A percentile compares a stretch with the other conserved stretches of the same genome.
Conservation (phyloP, 2,888 invertebrate genomes). For the Hirudinaria manillensis region DNA sequence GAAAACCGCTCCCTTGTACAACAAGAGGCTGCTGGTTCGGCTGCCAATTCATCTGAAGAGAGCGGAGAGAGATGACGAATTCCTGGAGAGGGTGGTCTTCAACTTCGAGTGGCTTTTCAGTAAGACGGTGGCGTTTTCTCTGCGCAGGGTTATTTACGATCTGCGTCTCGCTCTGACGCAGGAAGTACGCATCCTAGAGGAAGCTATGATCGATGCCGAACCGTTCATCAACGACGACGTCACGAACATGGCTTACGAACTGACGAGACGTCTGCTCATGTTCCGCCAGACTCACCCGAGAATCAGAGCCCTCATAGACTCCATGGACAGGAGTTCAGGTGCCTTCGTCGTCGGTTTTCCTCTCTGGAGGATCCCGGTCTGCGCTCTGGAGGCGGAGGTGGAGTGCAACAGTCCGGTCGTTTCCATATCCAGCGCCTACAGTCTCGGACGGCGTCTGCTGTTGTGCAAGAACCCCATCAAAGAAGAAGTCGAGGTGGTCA, state of each 20-base stretch:
- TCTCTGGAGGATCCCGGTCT: background rate
- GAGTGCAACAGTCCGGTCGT: background rate
- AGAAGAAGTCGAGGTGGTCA: constrained; percentile 44
- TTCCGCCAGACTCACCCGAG: constrained; percentile 47
- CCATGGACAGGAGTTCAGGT: constrained; percentile 44
- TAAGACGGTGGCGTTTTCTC: constrained; percentile 50
- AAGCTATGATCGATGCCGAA: constrained; percentile 47
- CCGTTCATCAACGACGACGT: constrained; percentile 45
- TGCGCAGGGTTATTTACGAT: constrained; percentile 49
- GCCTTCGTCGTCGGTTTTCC: constrained; percentile 22
- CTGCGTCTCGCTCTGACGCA: constrained; percentile 47
- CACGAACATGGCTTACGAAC: constrained; percentile 49
- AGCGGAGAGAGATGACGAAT: constrained; percentile 47
- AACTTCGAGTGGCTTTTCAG: constrained; percentile 53
- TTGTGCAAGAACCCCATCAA: constrained; percentile 45
- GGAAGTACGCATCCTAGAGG: constrained; percentile 48
- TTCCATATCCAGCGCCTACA: background rate
- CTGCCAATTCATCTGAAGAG: constrained; percentile 50
- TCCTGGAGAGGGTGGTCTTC: constrained; percentile 47
- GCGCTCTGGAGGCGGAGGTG: constrained; percentile 24
- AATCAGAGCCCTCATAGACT: constrained; percentile 47
- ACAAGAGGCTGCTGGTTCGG: constrained; percentile 50
- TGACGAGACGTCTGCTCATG: constrained; percentile 49
- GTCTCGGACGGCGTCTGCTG: constrained; percentile 34
- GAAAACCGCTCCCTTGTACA: constrained; percentile 47